Conservation (phyloP, 2,113 vertebrate genomes). For the Catharus minimus region DNA sequence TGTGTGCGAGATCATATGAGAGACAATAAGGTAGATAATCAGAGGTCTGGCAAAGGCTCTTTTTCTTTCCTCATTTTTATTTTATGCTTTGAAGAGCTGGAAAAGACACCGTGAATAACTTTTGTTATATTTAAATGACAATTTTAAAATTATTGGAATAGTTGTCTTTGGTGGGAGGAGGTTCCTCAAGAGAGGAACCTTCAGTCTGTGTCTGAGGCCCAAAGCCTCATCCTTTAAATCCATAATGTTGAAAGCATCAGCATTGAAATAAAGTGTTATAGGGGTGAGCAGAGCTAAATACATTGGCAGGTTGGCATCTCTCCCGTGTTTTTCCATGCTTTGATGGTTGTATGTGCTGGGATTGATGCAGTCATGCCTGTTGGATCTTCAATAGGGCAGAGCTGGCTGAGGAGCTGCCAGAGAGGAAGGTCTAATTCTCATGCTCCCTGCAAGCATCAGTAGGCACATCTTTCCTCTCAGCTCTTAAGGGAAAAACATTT, state of each 20-base stretch:
- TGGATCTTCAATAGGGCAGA: neutral
- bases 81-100: neutral
- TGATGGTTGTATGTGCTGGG: neutral
- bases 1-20: neutral
- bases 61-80: neutral
- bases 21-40: neutral
- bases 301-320: neutral
- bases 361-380: neutral
- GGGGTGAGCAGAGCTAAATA: neutral
- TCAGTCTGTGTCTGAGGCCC: neutral
- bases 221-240: neutral
- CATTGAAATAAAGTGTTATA: neutral
- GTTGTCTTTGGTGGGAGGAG: neutral
- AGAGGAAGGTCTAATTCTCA: neutral
- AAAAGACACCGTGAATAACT: neutral
- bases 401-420: neutral
- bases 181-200: neutral
- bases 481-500: neutral
- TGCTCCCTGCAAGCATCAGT: neutral
- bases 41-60: neutral
- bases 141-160: neutral
- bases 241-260: neutral
- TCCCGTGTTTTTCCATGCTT: fast-evolving
- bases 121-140: neutral
- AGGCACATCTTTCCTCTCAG: neutral